These are phyloP conservation scores for Balearica regulorum DNA, from an alignment of 2,797 vertebrate genomes.

Conservation along the genomic window DNA sequence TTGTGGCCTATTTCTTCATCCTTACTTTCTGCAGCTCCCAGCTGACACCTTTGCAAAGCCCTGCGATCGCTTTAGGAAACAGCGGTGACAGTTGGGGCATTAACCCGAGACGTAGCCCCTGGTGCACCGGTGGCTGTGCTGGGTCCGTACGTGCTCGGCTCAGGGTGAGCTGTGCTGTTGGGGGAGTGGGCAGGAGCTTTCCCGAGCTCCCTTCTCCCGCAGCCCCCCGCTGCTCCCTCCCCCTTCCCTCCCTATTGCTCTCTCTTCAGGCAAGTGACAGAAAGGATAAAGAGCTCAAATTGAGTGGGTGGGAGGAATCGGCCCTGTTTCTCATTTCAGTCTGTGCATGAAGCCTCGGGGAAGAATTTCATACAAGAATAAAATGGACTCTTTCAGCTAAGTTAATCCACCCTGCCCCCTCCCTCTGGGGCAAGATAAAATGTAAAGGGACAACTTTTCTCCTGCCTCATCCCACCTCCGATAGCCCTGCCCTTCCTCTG, in stretches of 20 bases:
- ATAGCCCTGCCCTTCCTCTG: neutral
- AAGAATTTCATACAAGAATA: neutral
- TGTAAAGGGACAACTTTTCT: conserved; percentile 6
- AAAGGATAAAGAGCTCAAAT: conserved; percentile 43
- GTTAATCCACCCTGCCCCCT: conserved; percentile 38
- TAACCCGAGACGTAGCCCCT: neutral
- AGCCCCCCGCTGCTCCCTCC: neutral
- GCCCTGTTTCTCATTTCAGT: conserved; percentile 21
- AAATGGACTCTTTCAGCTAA: conserved; percentile 50
- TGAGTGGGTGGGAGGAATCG: conserved; percentile 49
- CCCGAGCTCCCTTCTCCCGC: neutral
- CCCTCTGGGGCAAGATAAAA: conserved; percentile 10
- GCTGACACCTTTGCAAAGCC: neutral
- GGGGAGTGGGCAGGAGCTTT: neutral
- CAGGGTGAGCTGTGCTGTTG: neutral
- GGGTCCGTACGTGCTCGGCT: rapidly evolving
- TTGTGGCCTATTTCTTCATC: neutral
- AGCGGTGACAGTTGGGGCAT: neutral
- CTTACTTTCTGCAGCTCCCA: neutral
- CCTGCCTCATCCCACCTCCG: conserved; percentile 34
- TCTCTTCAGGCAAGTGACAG: conserved; percentile 30
- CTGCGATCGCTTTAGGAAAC: neutral
- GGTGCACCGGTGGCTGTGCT: neutral
- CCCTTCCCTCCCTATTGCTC: neutral
- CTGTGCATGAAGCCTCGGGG: conserved; percentile 25